Percentiles rank a stretch among this genome's conserved stretches.
Evolutionary conservation across 2,797 vertebrate species (phyloP).

Genomic region (Falco novaeseelandiae): DNA sequence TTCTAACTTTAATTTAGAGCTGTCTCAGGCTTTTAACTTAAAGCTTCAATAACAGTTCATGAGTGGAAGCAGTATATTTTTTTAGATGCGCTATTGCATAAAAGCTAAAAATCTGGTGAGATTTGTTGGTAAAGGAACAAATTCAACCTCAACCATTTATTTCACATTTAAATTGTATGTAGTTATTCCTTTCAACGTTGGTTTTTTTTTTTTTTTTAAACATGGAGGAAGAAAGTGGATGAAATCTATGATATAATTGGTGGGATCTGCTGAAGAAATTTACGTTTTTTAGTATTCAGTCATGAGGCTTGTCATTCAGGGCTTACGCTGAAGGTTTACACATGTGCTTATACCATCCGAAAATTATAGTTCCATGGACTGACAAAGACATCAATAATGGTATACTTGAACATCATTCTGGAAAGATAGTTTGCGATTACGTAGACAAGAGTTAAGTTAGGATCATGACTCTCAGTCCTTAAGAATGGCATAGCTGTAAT

Average conservation of each 20-base stretch:
- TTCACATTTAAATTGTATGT: not conserved
- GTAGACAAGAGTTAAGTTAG: not conserved
- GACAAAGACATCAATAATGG: not conserved
- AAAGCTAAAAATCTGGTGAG: not conserved
- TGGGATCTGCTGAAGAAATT: not conserved
- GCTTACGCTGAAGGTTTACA: not conserved
- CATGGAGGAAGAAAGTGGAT: not conserved
- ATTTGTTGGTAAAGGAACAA: not conserved
- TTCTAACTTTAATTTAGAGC: not conserved
- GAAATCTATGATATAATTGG: not conserved
- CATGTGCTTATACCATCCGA: accelerated
- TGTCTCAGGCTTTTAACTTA: not conserved
- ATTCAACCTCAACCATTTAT: not conserved
- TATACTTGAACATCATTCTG: not conserved
- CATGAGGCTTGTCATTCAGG: not conserved
- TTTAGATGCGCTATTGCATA: not conserved
- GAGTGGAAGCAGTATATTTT: not conserved
- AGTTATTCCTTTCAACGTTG: not conserved
- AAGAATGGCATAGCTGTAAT: not conserved
- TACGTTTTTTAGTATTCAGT: not conserved
- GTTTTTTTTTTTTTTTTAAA: not conserved
- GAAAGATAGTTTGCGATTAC: not conserved
- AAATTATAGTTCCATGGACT: not conserved
- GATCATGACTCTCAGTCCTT: not conserved
- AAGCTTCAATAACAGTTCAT: not conserved